phyloP scores from a whole-genome alignment of 1,140 invertebrate species.

The Sminthurides bifidus region DNA sequence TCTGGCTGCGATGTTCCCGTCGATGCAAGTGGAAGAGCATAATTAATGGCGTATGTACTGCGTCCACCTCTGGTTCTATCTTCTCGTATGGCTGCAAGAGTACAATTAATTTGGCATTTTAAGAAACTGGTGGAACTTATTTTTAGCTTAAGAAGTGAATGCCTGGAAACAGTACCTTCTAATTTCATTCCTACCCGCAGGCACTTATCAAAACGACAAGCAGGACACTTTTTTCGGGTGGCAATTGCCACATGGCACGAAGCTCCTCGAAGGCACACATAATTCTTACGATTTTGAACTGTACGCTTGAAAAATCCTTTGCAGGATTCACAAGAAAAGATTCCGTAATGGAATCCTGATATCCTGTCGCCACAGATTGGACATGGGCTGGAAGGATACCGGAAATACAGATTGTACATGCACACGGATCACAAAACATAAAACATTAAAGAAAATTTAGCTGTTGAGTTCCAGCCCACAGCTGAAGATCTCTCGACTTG shows the following conservation, averaged over 20 bases:
- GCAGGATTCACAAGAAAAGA: slow-evolving; percentile 93
- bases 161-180: slow-evolving; percentile 50
- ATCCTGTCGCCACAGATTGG: slow-evolving; percentile 92
- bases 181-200: slow-evolving; percentile 92
- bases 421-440: background rate
- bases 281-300: slow-evolving; percentile 94
- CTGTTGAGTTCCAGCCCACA: slow-evolving; percentile 6
- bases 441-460: background rate
- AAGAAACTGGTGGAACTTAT: background rate
- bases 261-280: slow-evolving; percentile 80
- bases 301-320: slow-evolving; percentile 98
- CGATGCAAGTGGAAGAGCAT: slow-evolving; percentile 56
- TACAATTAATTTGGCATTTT: background rate
- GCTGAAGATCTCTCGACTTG: background rate
- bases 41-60: slow-evolving; percentile 88
- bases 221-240: slow-evolving; percentile 91
- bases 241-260: slow-evolving; percentile 49
- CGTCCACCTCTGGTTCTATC: slow-evolving; percentile 87
- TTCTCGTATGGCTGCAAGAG: slow-evolving; percentile 69
- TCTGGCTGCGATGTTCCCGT: slow-evolving; percentile 26
- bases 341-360: slow-evolving; percentile 89
- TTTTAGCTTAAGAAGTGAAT: background rate
- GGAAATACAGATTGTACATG: slow-evolving; percentile 17
- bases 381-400: slow-evolving; percentile 70
- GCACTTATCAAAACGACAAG: slow-evolving; percentile 94